Evolutionary conservation across 2,888 invertebrate species (phyloP).

Genomic region (Agriopis marginaria): DNA sequence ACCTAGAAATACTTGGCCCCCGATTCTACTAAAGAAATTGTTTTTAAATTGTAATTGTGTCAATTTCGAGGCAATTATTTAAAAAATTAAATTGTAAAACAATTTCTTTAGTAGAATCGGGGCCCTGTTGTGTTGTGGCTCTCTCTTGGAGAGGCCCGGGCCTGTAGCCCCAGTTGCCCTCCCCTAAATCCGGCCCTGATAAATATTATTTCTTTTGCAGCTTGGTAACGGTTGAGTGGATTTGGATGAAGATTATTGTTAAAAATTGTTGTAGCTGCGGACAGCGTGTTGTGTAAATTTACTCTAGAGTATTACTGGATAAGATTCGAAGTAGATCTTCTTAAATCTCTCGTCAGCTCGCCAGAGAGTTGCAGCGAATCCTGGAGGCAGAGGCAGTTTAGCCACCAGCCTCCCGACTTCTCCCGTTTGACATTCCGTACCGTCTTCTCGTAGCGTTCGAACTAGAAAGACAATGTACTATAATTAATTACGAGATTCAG

Average conservation of each 20-base stretch:
- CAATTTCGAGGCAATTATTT: too few relatives aligned
- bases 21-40: too few relatives aligned
- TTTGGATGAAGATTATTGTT: not conserved
- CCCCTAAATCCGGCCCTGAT: too few relatives aligned
- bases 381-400: slow-evolving; percentile 96
- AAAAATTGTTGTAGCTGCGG: not conserved
- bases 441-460: slow-evolving; percentile 85
- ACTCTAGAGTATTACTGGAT: slow-evolving; percentile 88
- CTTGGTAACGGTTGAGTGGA: not conserved
- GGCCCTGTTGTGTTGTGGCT: too few relatives aligned
- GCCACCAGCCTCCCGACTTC: slow-evolving; percentile 94
- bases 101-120: too few relatives aligned
- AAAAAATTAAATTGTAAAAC: too few relatives aligned
- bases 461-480: slow-evolving; percentile 56
- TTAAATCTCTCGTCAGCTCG: slow-evolving; percentile 92
- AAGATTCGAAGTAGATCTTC: slow-evolving; percentile 93
- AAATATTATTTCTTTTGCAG: too few relatives aligned
- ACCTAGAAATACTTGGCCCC: too few relatives aligned
- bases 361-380: slow-evolving; percentile 94
- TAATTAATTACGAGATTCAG: not conserved
- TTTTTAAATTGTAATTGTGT: too few relatives aligned
- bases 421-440: slow-evolving; percentile 88
- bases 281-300: not conserved
- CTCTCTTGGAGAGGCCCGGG: too few relatives aligned
- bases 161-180: too few relatives aligned